These are phyloP conservation scores for Corvus cornix DNA, from an alignment of 2,113 vertebrate species.

Conservation along the genomic window DNA sequence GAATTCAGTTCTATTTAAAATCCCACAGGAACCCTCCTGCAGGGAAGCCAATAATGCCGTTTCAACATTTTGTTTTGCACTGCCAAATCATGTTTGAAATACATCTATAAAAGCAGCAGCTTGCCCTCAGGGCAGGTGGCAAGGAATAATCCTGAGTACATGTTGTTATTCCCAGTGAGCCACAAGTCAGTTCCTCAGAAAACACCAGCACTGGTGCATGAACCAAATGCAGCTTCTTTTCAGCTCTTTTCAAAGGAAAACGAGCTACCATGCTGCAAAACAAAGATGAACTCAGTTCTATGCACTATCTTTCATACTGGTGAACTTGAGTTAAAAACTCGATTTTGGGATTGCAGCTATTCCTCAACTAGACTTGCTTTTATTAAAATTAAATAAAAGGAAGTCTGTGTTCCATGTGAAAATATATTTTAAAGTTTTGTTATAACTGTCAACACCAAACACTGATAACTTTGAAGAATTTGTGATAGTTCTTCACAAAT, in stretches of 20 bases:
- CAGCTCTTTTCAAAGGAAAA: neutral
- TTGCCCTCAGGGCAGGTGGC: neutral
- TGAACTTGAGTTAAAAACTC: neutral
- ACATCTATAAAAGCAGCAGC: neutral
- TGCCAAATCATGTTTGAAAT: neutral
- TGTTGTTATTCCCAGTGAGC: neutral
- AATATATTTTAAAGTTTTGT: neutral
- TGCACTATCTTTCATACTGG: neutral
- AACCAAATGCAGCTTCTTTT: neutral
- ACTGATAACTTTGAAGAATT: neutral
- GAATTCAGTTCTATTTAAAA: neutral
- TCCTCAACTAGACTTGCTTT: neutral
- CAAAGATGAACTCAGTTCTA: neutral
- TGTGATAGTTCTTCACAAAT: neutral
- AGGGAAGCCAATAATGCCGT: neutral
- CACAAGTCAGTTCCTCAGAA: neutral
- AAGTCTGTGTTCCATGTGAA: neutral
- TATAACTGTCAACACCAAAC: neutral
- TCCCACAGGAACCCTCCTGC: neutral
- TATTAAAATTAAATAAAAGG: neutral
- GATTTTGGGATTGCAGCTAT: neutral
- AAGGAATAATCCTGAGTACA: neutral
- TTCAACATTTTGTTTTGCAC: neutral
- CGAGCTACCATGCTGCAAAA: neutral
- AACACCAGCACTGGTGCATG: neutral